Evolutionary conservation across 2,797 vertebrate genomes (phyloP).

Genomic region (Mormyrops boulengeri): DNA sequence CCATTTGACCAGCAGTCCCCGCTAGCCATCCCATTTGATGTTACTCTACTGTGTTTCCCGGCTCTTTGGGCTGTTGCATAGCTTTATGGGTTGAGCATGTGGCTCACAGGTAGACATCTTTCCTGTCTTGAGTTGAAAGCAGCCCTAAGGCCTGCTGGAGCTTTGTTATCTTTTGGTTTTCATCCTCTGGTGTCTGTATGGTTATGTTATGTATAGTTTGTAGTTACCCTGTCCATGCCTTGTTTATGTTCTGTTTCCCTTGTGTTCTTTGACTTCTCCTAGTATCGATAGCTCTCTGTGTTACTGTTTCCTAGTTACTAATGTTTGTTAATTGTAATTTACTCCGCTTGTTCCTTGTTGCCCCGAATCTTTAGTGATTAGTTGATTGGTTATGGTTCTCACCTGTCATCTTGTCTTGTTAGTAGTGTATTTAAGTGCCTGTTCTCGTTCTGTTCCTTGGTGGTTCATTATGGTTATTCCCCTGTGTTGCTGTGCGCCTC

Average conservation of each 20-base stretch:
- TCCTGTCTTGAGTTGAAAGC: not conserved
- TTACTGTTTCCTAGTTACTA: not conserved
- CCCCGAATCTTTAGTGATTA: not conserved
- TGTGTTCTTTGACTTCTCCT: not conserved
- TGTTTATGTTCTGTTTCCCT: not conserved
- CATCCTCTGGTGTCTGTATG: not conserved
- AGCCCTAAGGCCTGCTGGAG: not conserved
- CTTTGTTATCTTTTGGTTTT: not conserved
- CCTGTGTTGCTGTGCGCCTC: not conserved
- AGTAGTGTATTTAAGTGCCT: not conserved
- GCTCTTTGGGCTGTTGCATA: not conserved
- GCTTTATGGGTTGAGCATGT: not conserved
- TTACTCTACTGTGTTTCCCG: not conserved
- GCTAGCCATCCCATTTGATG: not conserved
- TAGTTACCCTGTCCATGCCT: not conserved
- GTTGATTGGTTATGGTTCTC: not conserved
- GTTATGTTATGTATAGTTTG: not conserved
- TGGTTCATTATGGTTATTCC: not conserved
- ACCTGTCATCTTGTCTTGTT: not conserved
- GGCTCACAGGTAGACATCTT: not conserved
- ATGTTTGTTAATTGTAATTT: not conserved
- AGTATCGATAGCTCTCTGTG: not conserved
- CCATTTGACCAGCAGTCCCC: not conserved
- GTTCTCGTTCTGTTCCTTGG: not conserved
- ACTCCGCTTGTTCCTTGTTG: not conserved